Percentiles rank a stretch among this genome's conserved stretches.
phyloP scores from a whole-genome alignment of 1,140 invertebrate species.

The Scylla paramamosain region DNA sequence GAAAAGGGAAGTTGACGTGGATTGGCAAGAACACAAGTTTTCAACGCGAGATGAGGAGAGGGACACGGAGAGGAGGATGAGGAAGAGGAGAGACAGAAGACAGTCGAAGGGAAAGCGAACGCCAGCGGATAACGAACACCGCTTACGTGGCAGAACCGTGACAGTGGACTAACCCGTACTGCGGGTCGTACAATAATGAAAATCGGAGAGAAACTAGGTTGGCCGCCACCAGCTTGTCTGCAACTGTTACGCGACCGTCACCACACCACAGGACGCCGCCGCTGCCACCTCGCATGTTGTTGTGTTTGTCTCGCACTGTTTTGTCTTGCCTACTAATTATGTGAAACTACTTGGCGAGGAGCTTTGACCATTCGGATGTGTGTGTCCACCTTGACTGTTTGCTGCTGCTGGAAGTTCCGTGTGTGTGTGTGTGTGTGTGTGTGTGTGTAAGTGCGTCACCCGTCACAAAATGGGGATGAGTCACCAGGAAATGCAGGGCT shows the following conservation, averaged over 20 bases:
- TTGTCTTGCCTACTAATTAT: background rate
- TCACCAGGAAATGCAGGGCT: conserved; percentile 10
- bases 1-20: conserved; percentile 4
- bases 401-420: no score
- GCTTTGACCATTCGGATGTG: background rate
- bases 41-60: background rate
- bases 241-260: background rate
- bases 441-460: background rate
- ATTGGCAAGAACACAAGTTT: conserved; percentile 23
- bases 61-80: background rate
- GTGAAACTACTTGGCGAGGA: background rate
- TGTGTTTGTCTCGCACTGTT: background rate
- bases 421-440: background rate
- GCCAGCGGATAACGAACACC: no score
- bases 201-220: background rate
- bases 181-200: background rate
- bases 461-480: background rate
- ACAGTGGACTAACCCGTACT: no score
- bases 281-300: no score
- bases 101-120: background rate
- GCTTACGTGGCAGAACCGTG: no score
- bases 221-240: background rate
- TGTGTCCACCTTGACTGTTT: no score
- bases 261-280: background rate
- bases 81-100: background rate